Base-by-base conservation (phyloP, 2,888 invertebrate genomes). In the Cactoblastis cactorum region DNA sequence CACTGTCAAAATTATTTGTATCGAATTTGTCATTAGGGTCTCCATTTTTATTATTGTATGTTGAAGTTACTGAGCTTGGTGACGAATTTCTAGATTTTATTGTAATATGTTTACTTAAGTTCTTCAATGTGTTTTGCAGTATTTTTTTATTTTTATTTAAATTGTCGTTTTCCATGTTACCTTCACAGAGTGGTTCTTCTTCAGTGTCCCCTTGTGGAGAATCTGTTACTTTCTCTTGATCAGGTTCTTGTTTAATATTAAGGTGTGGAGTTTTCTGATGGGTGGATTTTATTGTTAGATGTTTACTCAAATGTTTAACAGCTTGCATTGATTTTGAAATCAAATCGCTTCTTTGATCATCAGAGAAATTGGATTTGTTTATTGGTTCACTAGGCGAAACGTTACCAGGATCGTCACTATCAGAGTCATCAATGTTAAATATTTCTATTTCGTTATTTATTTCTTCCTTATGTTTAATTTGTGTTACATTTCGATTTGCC, bases 341-440 rank as follows among this genome's bases (percentile, higher is more conserved):
- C 15, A 35, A 38, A n/a, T 41, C 63, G 59, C 45, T 53, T 3
- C 50, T 46, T 50, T 55, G 60, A 45, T 14, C 8, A 17, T 34
- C 37, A 56, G 57, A 37, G 34, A 49, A 32, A 33, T 49, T 47
- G 12, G 46, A 8, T 33, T 51, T 54, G 12, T 45, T 55, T 58
- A 43, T 24, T 24, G 22, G 12, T 28, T 43, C 43, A 12, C 17
- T 53, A 50, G 50, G 12, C 57, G 53, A 14, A 1, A 24, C 3
- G 51, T 54, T 56, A 48, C 58, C 64, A 18, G 57, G 62, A 55
- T 80, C 82, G 51, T 88, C 84, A 62, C 77, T 77, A 50, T 88
- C 88, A 46, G 87, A 87, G 59, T 87, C 87, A 45, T 87, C 87
- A 55, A 88, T 75, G 56, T 80, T 84, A 53, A 77, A 85, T 57